Conservation (phyloP, 2,113 vertebrate genomes). For the Vidua macroura region DNA sequence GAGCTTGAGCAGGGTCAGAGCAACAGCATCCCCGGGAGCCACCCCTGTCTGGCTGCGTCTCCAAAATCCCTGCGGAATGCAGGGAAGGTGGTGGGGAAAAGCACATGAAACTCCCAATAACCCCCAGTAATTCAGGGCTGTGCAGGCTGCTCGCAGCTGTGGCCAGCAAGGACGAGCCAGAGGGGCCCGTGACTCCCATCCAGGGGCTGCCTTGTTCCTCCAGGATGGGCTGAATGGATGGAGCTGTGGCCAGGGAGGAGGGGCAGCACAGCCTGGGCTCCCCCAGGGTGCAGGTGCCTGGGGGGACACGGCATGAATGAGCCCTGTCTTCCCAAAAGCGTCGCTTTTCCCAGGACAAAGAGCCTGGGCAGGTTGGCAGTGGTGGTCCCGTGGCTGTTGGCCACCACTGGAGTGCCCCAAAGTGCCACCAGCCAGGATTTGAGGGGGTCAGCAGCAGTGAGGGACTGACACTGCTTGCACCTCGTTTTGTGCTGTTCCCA, state of each 20-base stretch:
- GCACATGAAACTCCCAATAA: neutral
- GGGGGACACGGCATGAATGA: neutral
- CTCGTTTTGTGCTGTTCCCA: neutral
- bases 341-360: accelerated
- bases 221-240: neutral
- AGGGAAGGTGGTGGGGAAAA: neutral
- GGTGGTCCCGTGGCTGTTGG: neutral
- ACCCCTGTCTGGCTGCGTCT: neutral
- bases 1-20: neutral
- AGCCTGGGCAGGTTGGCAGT: accelerated
- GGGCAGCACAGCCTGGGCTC: neutral
- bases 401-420: neutral
- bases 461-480: neutral
- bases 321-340: neutral
- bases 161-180: accelerated
- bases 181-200: neutral
- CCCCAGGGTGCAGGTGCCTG: neutral
- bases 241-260: neutral
- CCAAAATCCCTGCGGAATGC: neutral
- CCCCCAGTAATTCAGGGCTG: accelerated
- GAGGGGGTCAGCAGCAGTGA: neutral
- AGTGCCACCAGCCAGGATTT: neutral
- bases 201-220: neutral
- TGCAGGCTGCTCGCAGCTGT: neutral
- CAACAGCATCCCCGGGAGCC: accelerated